Conservation (phyloP, 2,797 vertebrate genomes). For the Tauraco hartlaubi region DNA sequence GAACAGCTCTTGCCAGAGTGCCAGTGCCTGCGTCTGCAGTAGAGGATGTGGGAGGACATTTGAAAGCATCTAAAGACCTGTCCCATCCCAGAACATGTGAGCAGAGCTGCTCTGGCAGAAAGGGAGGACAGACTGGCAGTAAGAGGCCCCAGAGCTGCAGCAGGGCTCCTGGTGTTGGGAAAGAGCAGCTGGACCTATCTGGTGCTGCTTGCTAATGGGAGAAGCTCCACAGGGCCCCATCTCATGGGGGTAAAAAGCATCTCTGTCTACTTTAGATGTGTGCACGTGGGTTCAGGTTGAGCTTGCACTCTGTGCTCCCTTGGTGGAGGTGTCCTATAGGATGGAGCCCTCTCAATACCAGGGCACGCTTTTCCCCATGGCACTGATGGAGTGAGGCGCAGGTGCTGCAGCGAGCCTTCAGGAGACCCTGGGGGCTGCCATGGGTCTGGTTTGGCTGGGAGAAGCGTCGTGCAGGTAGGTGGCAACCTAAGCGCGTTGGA, state of each 20-base stretch:
- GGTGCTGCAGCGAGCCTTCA: not conserved
- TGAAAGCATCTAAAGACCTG: not conserved
- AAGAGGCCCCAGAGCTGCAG: not conserved
- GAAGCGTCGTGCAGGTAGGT: slow-evolving; percentile 24
- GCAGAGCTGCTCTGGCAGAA: not conserved
- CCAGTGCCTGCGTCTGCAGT: not conserved
- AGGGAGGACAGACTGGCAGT: not conserved
- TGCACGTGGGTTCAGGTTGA: accelerated
- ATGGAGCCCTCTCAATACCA: not conserved
- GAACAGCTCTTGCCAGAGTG: not conserved
- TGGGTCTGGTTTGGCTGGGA: not conserved
- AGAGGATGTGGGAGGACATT: accelerated
- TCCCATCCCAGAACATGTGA: not conserved
- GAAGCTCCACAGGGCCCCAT: not conserved
- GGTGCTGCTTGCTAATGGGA: not conserved
- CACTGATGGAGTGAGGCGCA: not conserved
- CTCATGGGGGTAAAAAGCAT: not conserved
- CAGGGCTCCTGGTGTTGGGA: not conserved
- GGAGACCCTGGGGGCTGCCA: not conserved
- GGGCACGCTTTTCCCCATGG: not conserved
- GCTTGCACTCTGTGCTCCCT: not conserved
- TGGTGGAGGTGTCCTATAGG: not conserved
- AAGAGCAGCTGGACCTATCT: not conserved
- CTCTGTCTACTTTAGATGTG: not conserved
- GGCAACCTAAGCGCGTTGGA: not conserved